Conservation (phyloP, 1,140 invertebrate species). For the Ceratitis capitata region DNA sequence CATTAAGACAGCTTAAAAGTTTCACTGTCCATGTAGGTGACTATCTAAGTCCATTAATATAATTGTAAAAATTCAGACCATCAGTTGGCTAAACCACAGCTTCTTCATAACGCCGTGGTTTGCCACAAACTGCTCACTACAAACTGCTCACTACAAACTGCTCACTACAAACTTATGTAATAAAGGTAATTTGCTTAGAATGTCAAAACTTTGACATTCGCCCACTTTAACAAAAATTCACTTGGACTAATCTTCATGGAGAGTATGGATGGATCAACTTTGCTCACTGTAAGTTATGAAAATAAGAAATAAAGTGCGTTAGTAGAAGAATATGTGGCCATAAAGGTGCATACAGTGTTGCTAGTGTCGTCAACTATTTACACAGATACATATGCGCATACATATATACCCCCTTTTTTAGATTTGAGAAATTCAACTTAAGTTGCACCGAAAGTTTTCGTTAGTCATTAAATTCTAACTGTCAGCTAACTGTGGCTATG, state of each 20-base stretch:
- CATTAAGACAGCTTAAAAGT: background rate
- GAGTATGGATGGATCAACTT: background rate
- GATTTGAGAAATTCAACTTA: background rate
- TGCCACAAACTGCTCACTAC: background rate
- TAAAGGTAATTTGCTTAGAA: constrained; percentile 10
- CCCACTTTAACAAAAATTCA: background rate
- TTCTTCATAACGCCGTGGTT: too few species aligned
- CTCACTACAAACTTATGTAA: background rate
- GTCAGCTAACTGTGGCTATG: background rate
- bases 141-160: background rate
- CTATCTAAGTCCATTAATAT: too few species aligned
- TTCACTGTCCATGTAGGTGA: background rate
- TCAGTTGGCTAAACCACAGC: too few species aligned
- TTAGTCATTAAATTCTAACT: background rate
- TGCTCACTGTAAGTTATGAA: background rate
- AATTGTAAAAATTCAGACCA: too few species aligned
- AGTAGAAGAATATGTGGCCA: background rate
- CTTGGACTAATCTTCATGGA: background rate
- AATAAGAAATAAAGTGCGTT: background rate
- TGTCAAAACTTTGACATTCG: constrained; percentile 17
- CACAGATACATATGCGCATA: background rate
- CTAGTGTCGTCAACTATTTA: too few species aligned
- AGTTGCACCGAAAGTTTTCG: background rate
- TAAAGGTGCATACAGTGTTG: too few species aligned
- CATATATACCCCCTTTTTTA: background rate